Evolutionary conservation across 1,140 invertebrate genomes (phyloP).

Genomic region (Drosophila ercepeae): DNA sequence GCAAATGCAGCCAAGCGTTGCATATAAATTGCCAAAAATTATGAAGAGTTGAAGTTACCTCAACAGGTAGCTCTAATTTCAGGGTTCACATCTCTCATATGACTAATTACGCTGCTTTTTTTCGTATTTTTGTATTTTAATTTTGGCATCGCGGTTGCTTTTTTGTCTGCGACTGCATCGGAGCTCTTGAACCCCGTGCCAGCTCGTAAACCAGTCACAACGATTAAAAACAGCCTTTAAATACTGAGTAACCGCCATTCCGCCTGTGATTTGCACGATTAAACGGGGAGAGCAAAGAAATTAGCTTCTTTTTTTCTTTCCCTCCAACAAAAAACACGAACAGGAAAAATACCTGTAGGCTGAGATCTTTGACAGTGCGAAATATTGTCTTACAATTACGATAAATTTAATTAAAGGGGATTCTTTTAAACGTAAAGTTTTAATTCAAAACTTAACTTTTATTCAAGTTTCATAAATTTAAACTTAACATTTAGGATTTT

Average conservation of each 20-base stretch:
- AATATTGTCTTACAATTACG: slow-evolving; percentile 6
- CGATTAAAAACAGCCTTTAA: slow-evolving; percentile 48
- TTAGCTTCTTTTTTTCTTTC: slow-evolving; percentile 23
- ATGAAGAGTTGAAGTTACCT: slow-evolving; percentile 50
- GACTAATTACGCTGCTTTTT: slow-evolving; percentile 21
- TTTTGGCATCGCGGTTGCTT: slow-evolving; percentile 2
- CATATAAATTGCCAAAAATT: slow-evolving; percentile 71
- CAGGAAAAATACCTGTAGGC: slow-evolving; percentile 43
- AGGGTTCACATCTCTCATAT: slow-evolving; percentile 56
- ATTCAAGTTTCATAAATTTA: too few relatives aligned
- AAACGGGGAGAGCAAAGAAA: slow-evolving; percentile 30
- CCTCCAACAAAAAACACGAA: slow-evolving; percentile 14
- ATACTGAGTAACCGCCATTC: slow-evolving; percentile 30
- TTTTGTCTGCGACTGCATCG: slow-evolving; percentile 23
- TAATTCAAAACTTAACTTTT: too few relatives aligned
- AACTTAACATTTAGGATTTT: too few relatives aligned
- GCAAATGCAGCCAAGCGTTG: slow-evolving; percentile 60
- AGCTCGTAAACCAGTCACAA: slow-evolving; percentile 38
- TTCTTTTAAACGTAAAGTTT: too few relatives aligned
- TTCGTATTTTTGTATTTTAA: not conserved
- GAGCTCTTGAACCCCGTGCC: slow-evolving; percentile 30
- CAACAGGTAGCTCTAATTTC: slow-evolving; percentile 69
- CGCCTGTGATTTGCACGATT: slow-evolving; percentile 43
- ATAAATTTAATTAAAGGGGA: not conserved
- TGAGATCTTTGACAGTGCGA: slow-evolving; percentile 18